A percentile compares a stretch with the other conserved stretches of the same genome.
These are phyloP conservation scores for Xenopus laevis DNA, from an alignment of 2,113 vertebrate species.

Conservation along the genomic window DNA sequence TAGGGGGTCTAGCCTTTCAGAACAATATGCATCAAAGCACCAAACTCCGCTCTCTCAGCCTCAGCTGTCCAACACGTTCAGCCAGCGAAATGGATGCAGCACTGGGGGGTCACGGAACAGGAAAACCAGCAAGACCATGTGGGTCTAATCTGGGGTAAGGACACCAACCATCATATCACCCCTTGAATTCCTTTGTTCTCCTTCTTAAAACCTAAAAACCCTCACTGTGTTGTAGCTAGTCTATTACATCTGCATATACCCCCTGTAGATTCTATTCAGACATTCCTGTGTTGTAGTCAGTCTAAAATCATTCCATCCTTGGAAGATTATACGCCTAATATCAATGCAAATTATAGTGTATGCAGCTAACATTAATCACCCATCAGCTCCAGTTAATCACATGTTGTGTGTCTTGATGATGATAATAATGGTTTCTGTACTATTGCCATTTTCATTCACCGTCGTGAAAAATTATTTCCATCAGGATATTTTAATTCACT, in stretches of 20 bases:
- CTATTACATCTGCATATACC: slow-evolving; percentile 3
- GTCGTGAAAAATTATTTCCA: background rate
- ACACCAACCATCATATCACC: background rate
- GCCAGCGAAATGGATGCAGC: slow-evolving; percentile 34
- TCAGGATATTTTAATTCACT: background rate
- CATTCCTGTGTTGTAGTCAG: background rate
- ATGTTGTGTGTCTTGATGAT: slow-evolving; percentile 1
- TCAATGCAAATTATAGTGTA: slow-evolving; percentile 13
- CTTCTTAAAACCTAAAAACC: slow-evolving; percentile 3
- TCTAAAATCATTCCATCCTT: slow-evolving; percentile 5
- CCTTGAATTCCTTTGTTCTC: slow-evolving; percentile 11
- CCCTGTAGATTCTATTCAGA: slow-evolving; percentile 1
- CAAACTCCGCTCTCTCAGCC: slow-evolving; percentile 43
- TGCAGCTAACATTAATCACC: slow-evolving; percentile 15
- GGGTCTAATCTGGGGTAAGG: slow-evolving; percentile 42
- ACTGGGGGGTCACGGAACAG: slow-evolving; percentile 38
- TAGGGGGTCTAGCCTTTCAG: slow-evolving; percentile 26
- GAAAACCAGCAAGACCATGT: slow-evolving; percentile 34
- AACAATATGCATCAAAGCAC: slow-evolving; percentile 45
- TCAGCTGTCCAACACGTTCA: slow-evolving; percentile 36
- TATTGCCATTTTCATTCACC: slow-evolving; percentile 14
- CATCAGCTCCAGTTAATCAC: slow-evolving; percentile 30
- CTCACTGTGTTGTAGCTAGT: slow-evolving; percentile 2
- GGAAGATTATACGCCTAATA: background rate
- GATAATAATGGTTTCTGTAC: background rate